phyloP scores from a whole-genome alignment of 1,140 invertebrate genomes.

The Tetranychus cinnabarinus region DNA sequence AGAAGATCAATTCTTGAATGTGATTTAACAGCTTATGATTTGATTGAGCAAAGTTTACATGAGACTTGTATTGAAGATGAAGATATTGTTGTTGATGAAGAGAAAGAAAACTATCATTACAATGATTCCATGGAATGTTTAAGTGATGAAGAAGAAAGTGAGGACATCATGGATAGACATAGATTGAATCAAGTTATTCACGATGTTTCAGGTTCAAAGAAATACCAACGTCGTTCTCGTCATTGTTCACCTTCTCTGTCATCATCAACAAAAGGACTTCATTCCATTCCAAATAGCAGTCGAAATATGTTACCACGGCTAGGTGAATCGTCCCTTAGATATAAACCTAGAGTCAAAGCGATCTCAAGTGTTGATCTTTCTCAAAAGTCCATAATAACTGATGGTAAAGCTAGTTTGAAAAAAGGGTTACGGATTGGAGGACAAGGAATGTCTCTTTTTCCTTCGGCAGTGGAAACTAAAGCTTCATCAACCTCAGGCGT shows the following conservation, averaged over 20 bases:
- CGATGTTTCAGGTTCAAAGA: too few species aligned
- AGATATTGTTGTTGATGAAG: too few species aligned
- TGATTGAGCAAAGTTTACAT: constrained; percentile 25
- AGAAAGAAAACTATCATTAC: neutral
- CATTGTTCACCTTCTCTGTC: too few species aligned
- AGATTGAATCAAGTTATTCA: neutral
- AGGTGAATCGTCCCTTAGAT: neutral
- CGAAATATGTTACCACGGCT: neutral
- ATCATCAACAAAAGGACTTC: too few species aligned
- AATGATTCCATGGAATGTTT: neutral
- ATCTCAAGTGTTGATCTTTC: neutral
- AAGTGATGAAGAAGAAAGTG: neutral
- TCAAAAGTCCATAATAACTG: neutral
- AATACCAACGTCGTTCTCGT: too few species aligned
- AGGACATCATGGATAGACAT: neutral
- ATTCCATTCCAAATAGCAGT: too few species aligned
- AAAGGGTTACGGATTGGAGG: neutral
- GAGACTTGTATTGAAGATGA: constrained; percentile 16
- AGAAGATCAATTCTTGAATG: constrained; percentile 50
- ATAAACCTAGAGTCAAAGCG: neutral
- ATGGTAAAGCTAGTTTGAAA: neutral
- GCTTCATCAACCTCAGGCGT: too few species aligned
- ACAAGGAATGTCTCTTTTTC: neutral
- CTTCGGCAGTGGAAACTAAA: too few species aligned
- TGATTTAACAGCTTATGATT: constrained; percentile 57